phyloP scores from a whole-genome alignment of 2,797 vertebrate genomes.

The Girardinus metallicus region DNA sequence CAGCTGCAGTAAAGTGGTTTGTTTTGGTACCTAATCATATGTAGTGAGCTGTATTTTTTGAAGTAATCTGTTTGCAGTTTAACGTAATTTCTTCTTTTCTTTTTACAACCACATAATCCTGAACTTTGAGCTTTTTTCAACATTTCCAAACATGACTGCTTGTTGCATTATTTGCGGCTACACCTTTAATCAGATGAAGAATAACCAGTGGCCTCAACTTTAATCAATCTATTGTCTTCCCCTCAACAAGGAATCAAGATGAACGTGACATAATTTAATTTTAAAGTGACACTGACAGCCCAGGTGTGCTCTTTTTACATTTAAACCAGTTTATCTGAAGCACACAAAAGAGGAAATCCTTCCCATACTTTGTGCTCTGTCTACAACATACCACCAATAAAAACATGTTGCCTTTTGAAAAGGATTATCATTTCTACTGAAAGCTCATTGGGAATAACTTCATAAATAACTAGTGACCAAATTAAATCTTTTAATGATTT shows the following conservation, averaged over 20 bases:
- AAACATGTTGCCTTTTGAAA: neutral
- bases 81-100: neutral
- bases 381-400: neutral
- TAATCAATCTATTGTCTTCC: neutral
- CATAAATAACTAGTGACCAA: neutral
- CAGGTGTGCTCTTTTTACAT: neutral
- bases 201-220: neutral
- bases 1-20: neutral
- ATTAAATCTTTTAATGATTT: neutral
- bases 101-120: neutral
- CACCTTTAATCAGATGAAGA: neutral
- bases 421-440: neutral
- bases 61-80: neutral
- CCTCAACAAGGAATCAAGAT: neutral
- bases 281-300: neutral
- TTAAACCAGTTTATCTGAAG: neutral
- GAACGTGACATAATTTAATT: neutral
- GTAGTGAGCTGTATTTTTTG: neutral
- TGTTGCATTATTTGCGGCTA: neutral
- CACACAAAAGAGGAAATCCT: neutral
- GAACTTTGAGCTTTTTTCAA: neutral
- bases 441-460: neutral
- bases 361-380: neutral
- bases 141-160: neutral
- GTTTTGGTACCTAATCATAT: neutral